Evolutionary conservation across 1,140 invertebrate genomes (phyloP).

Genomic region (Liolophura sinensis): DNA sequence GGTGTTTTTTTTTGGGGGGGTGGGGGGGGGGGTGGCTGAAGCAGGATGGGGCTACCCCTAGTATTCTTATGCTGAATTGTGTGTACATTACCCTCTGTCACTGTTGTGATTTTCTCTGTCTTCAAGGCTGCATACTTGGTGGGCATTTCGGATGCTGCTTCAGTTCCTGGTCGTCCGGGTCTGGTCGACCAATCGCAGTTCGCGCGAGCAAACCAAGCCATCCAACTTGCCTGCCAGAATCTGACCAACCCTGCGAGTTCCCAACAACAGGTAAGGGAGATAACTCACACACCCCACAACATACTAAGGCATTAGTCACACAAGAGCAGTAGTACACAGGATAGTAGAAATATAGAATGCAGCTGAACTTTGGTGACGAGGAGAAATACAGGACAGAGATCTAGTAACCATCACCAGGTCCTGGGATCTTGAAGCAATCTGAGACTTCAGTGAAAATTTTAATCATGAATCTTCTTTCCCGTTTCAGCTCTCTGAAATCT

Average conservation of each 20-base stretch:
- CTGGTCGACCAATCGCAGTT: slow-evolving; percentile 91
- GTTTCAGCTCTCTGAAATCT: no score
- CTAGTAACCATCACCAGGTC: no score
- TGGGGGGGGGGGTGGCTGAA: no score
- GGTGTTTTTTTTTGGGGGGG: no score
- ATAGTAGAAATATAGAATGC: background rate
- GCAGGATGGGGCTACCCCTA: no score
- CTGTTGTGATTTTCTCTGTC: slow-evolving; percentile 1
- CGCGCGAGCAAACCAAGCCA: slow-evolving; percentile 83
- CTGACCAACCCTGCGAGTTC: slow-evolving; percentile 75
- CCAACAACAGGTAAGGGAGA: slow-evolving; percentile 72
- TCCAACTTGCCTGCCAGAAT: slow-evolving; percentile 83
- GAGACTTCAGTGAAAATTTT: no score
- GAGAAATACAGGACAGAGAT: no score
- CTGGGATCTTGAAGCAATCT: no score
- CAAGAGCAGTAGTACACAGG: background rate
- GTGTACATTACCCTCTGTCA: background rate
- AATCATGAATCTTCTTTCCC: no score
- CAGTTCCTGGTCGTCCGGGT: slow-evolving; percentile 86
- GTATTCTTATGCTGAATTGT: no score
- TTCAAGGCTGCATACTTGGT: slow-evolving; percentile 89
- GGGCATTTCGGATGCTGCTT: slow-evolving; percentile 87
- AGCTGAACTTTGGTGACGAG: no score
- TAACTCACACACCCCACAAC: no score
- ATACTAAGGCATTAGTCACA: background rate